Evolutionary conservation across 2,113 vertebrate species (phyloP).

Genomic region (Hippoglossus stenolepis): DNA sequence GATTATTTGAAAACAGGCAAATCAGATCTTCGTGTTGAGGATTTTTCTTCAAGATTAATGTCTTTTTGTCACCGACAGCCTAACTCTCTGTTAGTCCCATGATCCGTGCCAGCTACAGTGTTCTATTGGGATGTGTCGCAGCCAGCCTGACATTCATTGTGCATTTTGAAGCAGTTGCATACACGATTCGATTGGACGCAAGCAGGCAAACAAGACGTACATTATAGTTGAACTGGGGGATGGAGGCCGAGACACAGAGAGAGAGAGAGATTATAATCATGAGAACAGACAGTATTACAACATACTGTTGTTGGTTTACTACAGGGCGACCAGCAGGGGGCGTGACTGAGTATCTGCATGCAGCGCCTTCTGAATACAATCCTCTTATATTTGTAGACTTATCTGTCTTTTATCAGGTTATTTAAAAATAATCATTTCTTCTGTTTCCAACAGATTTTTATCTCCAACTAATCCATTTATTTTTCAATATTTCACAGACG

Average conservation of each 20-base stretch:
- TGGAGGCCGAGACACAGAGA: not conserved
- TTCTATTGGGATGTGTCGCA: conserved; percentile 66
- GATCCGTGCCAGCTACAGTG: conserved; percentile 59
- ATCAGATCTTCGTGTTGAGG: not conserved
- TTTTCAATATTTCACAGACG: conserved; percentile 33
- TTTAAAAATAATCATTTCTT: conserved; percentile 50
- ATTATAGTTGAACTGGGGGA: conserved; percentile 31
- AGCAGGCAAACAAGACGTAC: conserved; percentile 63
- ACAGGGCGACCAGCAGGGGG: conserved; percentile 61
- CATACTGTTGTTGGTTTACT: conserved; percentile 65
- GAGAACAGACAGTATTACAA: conserved; percentile 73
- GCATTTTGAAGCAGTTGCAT: conserved; percentile 74
- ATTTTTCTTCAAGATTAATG: not conserved
- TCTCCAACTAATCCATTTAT: conserved; percentile 18
- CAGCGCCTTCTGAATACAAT: conserved; percentile 58
- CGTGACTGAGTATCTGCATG: conserved; percentile 64
- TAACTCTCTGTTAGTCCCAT: conserved; percentile 30
- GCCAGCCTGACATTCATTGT: conserved; percentile 77
- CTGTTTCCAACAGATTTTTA: conserved; percentile 35
- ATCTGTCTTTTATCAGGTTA: conserved; percentile 44
- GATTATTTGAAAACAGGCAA: conserved; percentile 1
- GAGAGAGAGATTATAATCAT: conserved; percentile 25
- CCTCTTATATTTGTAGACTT: conserved; percentile 58
- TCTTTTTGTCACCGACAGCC: conserved; percentile 8
- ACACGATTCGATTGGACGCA: conserved; percentile 57